phyloP scores from a whole-genome alignment of 2,797 vertebrate species.

The Poecilia wingei region DNA sequence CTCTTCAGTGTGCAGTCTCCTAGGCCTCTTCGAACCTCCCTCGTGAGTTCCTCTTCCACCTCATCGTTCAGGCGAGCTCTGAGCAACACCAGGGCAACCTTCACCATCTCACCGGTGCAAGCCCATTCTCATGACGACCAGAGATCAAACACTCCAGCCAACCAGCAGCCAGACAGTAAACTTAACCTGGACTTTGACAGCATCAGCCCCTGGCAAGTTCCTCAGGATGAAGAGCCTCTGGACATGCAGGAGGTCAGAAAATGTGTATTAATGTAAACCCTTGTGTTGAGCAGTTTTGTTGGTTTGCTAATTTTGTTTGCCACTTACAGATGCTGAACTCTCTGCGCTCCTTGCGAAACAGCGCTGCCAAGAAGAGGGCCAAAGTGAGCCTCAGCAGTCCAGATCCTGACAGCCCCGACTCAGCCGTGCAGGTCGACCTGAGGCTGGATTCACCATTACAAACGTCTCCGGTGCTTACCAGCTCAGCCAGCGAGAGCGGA shows the following conservation, averaged over 20 bases:
- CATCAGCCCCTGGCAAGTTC: slow-evolving; percentile 64
- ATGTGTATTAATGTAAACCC: neutral
- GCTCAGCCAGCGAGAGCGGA: slow-evolving; percentile 86
- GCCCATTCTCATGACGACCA: slow-evolving; percentile 52
- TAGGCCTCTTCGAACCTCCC: slow-evolving; percentile 80
- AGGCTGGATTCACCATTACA: slow-evolving; percentile 77
- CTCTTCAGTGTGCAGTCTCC: slow-evolving; percentile 75
- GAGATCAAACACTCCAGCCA: slow-evolving; percentile 42
- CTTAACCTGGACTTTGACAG: slow-evolving; percentile 73
- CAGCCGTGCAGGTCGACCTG: slow-evolving; percentile 81
- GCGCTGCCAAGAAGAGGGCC: slow-evolving; percentile 92
- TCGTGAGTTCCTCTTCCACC: slow-evolving; percentile 81
- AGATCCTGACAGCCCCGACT: slow-evolving; percentile 87
- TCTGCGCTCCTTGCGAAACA: slow-evolving; percentile 88
- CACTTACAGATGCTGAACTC: slow-evolving; percentile 89
- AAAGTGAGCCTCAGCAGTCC: slow-evolving; percentile 82
- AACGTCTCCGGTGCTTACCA: slow-evolving; percentile 79
- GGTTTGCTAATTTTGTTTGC: slow-evolving; percentile 12
- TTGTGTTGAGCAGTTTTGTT: neutral
- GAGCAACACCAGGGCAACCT: slow-evolving; percentile 60
- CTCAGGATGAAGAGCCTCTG: slow-evolving; percentile 80
- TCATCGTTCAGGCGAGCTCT: slow-evolving; percentile 78
- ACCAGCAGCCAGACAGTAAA: slow-evolving; percentile 54
- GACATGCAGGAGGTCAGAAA: slow-evolving; percentile 90
- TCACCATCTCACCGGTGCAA: slow-evolving; percentile 82